Percentiles rank a stretch among this genome's conserved stretches.
phyloP scores from a whole-genome alignment of 2,797 vertebrate species.

The Muscicapa striata region DNA sequence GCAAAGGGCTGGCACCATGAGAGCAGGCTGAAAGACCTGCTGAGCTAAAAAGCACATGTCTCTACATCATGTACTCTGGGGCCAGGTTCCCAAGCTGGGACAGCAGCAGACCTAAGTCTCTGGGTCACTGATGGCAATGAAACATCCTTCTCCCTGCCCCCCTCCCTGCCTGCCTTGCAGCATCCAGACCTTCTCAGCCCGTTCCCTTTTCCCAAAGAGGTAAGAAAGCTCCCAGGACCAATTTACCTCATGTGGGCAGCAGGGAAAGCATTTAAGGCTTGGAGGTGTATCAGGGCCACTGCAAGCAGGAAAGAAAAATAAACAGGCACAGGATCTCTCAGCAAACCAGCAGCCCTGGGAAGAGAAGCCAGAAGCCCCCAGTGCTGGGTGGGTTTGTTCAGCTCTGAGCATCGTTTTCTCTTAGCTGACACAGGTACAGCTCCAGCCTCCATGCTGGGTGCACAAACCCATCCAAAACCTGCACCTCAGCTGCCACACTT shows the following conservation, averaged over 20 bases:
- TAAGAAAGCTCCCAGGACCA: background rate
- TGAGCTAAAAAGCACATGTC: background rate
- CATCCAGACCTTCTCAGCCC: background rate
- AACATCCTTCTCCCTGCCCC: background rate
- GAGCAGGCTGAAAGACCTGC: background rate
- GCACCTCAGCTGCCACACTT: background rate
- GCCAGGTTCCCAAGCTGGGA: background rate
- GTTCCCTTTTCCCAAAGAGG: background rate
- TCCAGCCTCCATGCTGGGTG: background rate
- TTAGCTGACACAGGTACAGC: background rate
- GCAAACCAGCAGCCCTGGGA: background rate
- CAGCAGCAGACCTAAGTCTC: background rate
- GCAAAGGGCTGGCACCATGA: background rate
- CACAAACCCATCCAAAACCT: background rate
- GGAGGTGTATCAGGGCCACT: constrained; percentile 48
- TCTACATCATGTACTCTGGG: background rate
- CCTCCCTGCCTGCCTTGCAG: background rate
- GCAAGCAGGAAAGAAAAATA: constrained; percentile 45
- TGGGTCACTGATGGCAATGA: background rate
- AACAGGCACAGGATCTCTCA: constrained; percentile 16
- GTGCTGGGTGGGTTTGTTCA: background rate
- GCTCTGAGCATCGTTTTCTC: background rate
- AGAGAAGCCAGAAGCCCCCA: background rate
- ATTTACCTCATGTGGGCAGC: background rate
- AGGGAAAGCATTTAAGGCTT: constrained; percentile 39